Conservation (phyloP, 2,113 vertebrate species). For the Murina feae region DNA sequence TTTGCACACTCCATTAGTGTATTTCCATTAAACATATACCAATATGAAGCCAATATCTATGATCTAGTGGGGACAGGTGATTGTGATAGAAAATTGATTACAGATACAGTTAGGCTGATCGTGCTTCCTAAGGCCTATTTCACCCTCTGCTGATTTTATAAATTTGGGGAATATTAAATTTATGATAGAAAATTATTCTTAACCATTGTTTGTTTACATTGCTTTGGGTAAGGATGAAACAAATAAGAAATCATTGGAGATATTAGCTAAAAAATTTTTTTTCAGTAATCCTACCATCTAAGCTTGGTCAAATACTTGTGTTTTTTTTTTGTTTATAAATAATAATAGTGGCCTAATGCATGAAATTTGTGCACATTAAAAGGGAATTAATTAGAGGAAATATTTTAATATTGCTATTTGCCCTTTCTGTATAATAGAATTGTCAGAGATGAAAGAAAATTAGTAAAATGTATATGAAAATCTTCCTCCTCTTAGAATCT, state of each 20-base stretch:
- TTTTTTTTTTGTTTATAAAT: not conserved
- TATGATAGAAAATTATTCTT: not conserved
- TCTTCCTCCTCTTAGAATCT: too few species aligned
- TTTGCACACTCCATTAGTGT: not conserved
- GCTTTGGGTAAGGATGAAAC: not conserved
- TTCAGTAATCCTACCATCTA: not conserved
- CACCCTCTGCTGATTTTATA: not conserved
- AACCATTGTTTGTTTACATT: slow-evolving; percentile 6
- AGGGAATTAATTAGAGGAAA: too few species aligned
- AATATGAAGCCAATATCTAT: not conserved
- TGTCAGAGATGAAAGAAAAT: too few species aligned
- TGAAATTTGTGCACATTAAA: too few species aligned
- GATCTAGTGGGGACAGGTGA: not conserved
- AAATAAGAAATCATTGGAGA: not conserved
- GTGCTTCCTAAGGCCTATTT: not conserved
- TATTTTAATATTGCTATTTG: too few species aligned
- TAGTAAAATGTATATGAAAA: too few species aligned
- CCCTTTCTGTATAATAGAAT: too few species aligned
- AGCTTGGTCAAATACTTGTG: not conserved
- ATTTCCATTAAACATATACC: not conserved
- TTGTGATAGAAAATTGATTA: not conserved
- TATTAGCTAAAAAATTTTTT: not conserved
- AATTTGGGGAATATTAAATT: not conserved
- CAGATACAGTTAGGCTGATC: not conserved
- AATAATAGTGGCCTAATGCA: not conserved